Evolutionary conservation across 2,888 invertebrate species (phyloP).

Genomic region (Euzophera pinguis): DNA sequence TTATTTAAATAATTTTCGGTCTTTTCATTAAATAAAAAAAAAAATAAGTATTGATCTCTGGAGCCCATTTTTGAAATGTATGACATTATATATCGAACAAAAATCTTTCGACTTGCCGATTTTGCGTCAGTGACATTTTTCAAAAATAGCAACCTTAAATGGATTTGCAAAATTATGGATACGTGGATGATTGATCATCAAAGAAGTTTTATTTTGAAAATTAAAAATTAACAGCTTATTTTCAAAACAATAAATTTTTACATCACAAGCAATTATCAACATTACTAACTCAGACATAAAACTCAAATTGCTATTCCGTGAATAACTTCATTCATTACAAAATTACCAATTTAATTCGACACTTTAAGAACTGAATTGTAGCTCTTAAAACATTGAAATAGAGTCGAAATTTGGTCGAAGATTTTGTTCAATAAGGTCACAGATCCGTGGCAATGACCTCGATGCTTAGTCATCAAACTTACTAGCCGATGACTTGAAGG

Average conservation of each 20-base stretch:
- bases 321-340: neutral
- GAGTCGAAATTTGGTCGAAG: slow-evolving; percentile 8
- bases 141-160: too few relatives aligned
- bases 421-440: neutral
- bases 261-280: neutral
- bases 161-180: too few relatives aligned
- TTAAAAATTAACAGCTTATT: neutral
- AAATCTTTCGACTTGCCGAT: too few relatives aligned
- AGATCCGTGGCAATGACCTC: slow-evolving; percentile 30
- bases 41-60: too few relatives aligned
- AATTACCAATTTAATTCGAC: slow-evolving; percentile 15
- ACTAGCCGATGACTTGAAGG: slow-evolving; percentile 1
- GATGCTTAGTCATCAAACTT: slow-evolving; percentile 27
- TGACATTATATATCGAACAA: too few relatives aligned
- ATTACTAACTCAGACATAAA: neutral
- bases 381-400: neutral
- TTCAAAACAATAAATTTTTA: neutral
- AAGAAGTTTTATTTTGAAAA: neutral
- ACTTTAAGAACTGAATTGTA: neutral
- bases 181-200: too few relatives aligned
- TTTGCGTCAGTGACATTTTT: too few relatives aligned
- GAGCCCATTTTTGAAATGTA: too few relatives aligned
- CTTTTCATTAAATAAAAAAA: too few relatives aligned
- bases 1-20: too few relatives aligned
- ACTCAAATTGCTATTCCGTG: too few relatives aligned